These are phyloP conservation scores for Adelphocoris suturalis DNA, from an alignment of 2,888 invertebrate genomes.

Conservation along the genomic window DNA sequence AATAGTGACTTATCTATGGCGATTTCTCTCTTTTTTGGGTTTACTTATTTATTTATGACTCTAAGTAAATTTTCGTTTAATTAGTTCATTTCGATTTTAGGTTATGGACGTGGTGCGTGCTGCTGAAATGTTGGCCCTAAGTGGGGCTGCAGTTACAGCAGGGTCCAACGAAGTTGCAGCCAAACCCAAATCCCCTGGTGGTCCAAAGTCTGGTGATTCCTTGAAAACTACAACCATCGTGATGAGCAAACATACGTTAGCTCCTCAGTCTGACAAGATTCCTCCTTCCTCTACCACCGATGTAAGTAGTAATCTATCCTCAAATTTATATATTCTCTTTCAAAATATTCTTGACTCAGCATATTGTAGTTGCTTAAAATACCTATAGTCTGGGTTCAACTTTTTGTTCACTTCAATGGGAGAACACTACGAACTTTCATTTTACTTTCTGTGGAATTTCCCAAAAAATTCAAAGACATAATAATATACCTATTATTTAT, in stretches of 20 bases:
- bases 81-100: slow-evolving; percentile 78
- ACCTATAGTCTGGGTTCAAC: neutral
- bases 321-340: neutral
- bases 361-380: neutral
- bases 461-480: no score
- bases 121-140: slow-evolving; percentile 88
- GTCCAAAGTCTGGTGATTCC: slow-evolving; percentile 81
- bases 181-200: slow-evolving; percentile 87
- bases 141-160: slow-evolving; percentile 79
- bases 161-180: slow-evolving; percentile 78
- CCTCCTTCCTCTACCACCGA: slow-evolving; percentile 45
- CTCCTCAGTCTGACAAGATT: slow-evolving; percentile 82
- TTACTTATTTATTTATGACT: no score
- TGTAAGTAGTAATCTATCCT: slow-evolving; percentile 17
- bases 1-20: no score
- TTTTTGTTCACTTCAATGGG: neutral
- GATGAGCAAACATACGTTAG: slow-evolving; percentile 95
- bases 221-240: slow-evolving; percentile 94
- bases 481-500: neutral
- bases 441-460: neutral
- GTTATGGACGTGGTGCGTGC: slow-evolving; percentile 94
- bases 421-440: neutral
- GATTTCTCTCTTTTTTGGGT: no score
- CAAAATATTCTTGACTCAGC: neutral
- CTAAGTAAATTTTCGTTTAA: no score